Percentiles rank a stretch among this genome's conserved stretches.
Conservation (phyloP, 1,140 invertebrate species). For the Trichomalopsis sarcophagae region DNA sequence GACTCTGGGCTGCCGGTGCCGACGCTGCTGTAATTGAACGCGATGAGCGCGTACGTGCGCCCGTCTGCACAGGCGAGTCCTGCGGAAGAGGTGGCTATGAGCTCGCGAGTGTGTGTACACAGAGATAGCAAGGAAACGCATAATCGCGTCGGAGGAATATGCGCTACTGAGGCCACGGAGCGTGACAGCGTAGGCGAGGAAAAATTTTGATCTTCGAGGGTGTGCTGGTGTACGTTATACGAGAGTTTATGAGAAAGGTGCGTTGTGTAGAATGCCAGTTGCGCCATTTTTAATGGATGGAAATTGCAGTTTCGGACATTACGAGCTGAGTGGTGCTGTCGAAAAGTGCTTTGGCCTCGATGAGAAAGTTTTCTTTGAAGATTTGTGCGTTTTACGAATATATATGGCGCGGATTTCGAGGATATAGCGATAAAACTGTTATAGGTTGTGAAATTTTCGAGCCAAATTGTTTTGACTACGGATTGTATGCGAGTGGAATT, state of each 20-base stretch:
- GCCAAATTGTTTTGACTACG: no score
- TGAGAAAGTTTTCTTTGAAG: not conserved
- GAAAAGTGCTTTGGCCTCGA: not conserved
- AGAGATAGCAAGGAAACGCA: constrained; percentile 36
- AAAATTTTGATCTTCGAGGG: not conserved
- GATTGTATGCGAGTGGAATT: no score
- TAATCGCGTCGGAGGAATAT: constrained; percentile 56
- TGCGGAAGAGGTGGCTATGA: constrained; percentile 1
- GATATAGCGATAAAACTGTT: no score
- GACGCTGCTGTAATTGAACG: constrained; percentile 65
- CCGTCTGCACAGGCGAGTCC: not conserved
- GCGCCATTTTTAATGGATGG: not conserved
- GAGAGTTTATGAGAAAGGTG: not conserved
- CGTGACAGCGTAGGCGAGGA: constrained; percentile 35
- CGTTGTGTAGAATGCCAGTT: not conserved
- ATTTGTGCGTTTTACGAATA: not conserved
- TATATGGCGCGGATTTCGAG: no score
- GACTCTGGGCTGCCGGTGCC: not conserved
- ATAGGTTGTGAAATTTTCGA: no score
- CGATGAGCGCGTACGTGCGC: constrained; percentile 32
- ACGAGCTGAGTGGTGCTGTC: not conserved
- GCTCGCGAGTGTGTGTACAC: constrained; percentile 42
- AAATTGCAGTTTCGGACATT: not conserved
- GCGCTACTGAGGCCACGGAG: constrained; percentile 41
- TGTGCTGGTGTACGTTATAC: not conserved